phyloP scores from a whole-genome alignment of 53 echinoderm and acorn worm species.

The Stichopus horrens region DNA sequence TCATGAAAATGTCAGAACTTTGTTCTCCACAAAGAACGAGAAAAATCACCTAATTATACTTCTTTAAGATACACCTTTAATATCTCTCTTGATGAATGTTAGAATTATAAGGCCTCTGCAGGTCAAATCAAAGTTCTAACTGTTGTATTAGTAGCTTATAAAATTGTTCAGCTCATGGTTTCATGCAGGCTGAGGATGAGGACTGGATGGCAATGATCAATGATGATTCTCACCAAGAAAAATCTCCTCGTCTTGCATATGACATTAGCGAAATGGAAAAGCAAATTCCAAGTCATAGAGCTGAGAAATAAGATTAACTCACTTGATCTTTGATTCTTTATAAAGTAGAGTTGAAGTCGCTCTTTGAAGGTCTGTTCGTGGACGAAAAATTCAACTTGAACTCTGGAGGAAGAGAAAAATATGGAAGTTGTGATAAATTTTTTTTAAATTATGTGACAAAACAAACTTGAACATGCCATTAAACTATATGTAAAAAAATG shows the following conservation, averaged over 20 bases:
- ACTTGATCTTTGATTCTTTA: constrained; percentile 99
- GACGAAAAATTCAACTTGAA: constrained; percentile 94
- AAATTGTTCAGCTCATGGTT: background rate
- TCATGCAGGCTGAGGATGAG: background rate
- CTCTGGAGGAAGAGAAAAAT: constrained; percentile 54
- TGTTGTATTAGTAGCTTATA: too few species aligned
- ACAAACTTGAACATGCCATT: too few species aligned
- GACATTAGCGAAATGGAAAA: background rate
- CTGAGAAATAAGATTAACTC: constrained; percentile 41
- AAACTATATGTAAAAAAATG: too few species aligned
- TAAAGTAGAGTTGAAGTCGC: constrained; percentile 92
- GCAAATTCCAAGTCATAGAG: background rate
- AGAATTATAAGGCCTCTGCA: too few species aligned
- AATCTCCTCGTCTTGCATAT: background rate
- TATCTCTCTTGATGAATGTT: too few species aligned
- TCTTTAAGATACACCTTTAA: too few species aligned
- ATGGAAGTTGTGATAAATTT: too few species aligned
- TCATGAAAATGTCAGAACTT: too few species aligned
- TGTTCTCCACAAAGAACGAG: too few species aligned
- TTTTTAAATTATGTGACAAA: too few species aligned
- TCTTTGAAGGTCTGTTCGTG: constrained; percentile 95
- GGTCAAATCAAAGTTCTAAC: too few species aligned
- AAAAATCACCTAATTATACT: too few species aligned
- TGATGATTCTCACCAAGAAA: background rate
- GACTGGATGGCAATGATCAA: background rate